Evolutionary conservation across 2,797 vertebrate species (phyloP).

Genomic region (Gadopsis marmoratus): DNA sequence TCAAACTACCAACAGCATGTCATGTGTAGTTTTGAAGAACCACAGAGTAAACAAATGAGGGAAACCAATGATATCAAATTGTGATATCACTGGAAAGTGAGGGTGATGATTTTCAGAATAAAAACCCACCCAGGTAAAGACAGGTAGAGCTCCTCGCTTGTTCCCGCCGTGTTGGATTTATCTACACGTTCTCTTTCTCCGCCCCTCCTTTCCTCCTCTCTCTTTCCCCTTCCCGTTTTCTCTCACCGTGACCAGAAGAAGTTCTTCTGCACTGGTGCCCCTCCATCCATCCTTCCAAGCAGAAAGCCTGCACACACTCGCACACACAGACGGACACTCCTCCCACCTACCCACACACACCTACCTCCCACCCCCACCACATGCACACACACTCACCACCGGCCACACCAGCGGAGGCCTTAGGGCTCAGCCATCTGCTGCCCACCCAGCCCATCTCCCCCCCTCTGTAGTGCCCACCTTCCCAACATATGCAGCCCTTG

Average conservation of each 20-base stretch:
- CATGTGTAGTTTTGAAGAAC: not conserved
- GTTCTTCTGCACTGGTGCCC: conserved; percentile 96
- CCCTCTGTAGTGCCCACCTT: conserved; percentile 91
- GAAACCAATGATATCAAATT: not conserved
- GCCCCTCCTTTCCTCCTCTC: conserved; percentile 16
- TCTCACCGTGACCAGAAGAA: conserved; percentile 86
- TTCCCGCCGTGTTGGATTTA: not conserved
- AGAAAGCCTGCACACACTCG: conserved; percentile 78
- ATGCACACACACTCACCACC: conserved; percentile 80
- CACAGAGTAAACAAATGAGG: not conserved
- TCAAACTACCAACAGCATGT: not conserved
- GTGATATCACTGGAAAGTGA: not conserved
- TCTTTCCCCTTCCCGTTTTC: conserved; percentile 25
- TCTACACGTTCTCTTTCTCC: not conserved
- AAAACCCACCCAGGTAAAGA: not conserved
- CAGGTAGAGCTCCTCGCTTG: not conserved
- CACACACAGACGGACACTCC: conserved; percentile 36
- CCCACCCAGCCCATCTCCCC: conserved; percentile 82
- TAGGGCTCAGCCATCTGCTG: conserved; percentile 98
- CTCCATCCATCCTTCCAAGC: conserved; percentile 93
- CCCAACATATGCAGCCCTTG: conserved; percentile 97
- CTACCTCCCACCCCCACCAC: conserved; percentile 46
- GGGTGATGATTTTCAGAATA: not conserved
- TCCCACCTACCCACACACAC: conserved; percentile 41
- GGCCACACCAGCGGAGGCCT: conserved; percentile 93